These are phyloP conservation scores for Camponotus fellah DNA, from an alignment of 2,888 invertebrate species.

Conservation along the genomic window DNA sequence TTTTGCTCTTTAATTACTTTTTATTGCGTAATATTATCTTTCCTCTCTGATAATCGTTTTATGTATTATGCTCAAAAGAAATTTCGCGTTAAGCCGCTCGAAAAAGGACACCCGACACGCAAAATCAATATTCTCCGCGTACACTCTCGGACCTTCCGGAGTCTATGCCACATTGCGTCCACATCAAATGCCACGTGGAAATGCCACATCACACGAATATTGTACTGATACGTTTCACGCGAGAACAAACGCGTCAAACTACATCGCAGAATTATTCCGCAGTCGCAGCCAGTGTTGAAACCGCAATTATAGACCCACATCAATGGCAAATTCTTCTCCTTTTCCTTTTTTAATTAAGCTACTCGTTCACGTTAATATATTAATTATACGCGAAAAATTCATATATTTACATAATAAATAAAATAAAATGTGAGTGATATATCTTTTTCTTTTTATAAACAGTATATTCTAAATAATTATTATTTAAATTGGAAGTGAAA, in stretches of 20 bases:
- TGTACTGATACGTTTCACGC: conserved; percentile 25
- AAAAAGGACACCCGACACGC: conserved; percentile 1
- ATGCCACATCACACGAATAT: conserved; percentile 53
- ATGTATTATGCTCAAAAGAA: background rate
- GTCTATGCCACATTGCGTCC: conserved; percentile 13
- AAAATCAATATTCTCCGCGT: conserved; percentile 42
- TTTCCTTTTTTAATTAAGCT: background rate
- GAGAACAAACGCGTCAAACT: conserved; percentile 29
- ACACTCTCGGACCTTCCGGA: conserved; percentile 25
- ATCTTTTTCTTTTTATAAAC: background rate
- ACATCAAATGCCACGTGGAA: conserved; percentile 48
- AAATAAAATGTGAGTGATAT: background rate
- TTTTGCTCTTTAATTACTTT: background rate
- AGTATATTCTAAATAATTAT: background rate
- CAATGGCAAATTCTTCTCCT: conserved; percentile 22
- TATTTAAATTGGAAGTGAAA: background rate
- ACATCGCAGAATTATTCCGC: conserved; percentile 20
- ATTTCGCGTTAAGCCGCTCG: background rate
- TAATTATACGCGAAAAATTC: background rate
- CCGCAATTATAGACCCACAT: conserved; percentile 34
- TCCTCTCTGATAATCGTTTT: background rate
- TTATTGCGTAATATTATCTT: conserved; percentile 16
- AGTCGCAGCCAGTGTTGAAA: background rate
- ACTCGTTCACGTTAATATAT: background rate
- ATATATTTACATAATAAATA: background rate